Base-by-base conservation (phyloP, 2,113 vertebrate species). In the Larimichthys polyactis region DNA sequence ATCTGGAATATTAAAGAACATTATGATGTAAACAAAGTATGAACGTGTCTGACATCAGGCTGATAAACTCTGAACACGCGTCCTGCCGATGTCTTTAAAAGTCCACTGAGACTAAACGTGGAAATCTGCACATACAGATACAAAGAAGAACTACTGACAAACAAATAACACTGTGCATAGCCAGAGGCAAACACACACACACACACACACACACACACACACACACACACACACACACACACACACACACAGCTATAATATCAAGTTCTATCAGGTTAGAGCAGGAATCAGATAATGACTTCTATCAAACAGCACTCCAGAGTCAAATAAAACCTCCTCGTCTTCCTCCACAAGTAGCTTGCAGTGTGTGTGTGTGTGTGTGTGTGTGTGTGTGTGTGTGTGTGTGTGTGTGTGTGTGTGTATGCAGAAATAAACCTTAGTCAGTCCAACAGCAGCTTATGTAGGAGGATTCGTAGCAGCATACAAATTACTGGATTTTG, bases 211-310 rank as follows among this genome's bases (percentile, higher is more conserved):
- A 64, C 36, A 52, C 44, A 43, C 49, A 49, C 44, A 73, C 40
- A 55, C 60, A 77, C 74, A 79, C 78, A 57, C 74, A 27, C 27
- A 43, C 49, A 49, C 52, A 72, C 46, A 55, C 67, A 77, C 74
- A 79, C 78, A 57, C 74, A 44, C 52, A 0, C 15, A 2, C 51
- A 5, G 60, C 73, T 77, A 65, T 75, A 76, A 76, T 48, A 87
- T 87, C 78, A 76, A 84, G 83, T 78, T 81, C 72, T 84, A 86
- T 85, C 76, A 71, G 86, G 88, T 76, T 79, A 75, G 73, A 90
- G 86, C 79, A 77, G 79, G 79, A 90, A 87, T 87, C 84, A 87
- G 83, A 88, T 90, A 90, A 87, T 87, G 81, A 87, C 77, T 91
- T 83, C 90, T 85, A 88, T 85, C 90, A 91, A 86, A 90, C 67